Evolutionary conservation across 2,797 vertebrate genomes (phyloP).

Genomic region (Scolopax bukidnonensis): DNA sequence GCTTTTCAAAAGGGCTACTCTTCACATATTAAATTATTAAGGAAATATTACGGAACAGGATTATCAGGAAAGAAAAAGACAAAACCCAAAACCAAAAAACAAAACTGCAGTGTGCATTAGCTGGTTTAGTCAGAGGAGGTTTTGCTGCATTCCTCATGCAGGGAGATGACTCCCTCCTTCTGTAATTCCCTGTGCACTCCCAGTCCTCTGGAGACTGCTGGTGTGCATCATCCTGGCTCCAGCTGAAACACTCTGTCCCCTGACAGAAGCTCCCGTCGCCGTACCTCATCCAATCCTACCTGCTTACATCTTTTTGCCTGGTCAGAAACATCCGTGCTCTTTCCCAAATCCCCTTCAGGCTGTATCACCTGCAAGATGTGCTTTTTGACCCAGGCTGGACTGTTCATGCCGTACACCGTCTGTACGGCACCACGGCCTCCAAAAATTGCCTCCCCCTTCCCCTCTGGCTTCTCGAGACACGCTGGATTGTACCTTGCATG

Average conservation of each 20-base stretch:
- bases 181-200: conserved; percentile 61
- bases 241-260: conserved; percentile 1
- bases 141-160: conserved; percentile 65
- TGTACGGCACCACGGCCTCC: not conserved
- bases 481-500: not conserved
- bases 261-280: not conserved
- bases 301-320: not conserved
- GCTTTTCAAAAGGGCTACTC: conserved; percentile 16
- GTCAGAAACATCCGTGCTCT: not conserved
- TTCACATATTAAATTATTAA: conserved; percentile 51
- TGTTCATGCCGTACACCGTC: not conserved
- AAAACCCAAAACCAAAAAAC: too few species aligned
- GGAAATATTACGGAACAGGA: conserved; percentile 65
- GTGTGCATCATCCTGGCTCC: conserved; percentile 36
- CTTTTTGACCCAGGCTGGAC: not conserved
- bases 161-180: conserved; percentile 47
- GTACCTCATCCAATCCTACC: not conserved
- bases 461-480: not conserved
- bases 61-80: conserved; percentile 49
- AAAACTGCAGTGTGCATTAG: not conserved
- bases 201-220: conserved; percentile 44
- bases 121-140: conserved; percentile 67
- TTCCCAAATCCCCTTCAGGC: not conserved
- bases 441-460: not conserved
- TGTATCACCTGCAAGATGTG: not conserved